phyloP scores from a whole-genome alignment of 23 tunicate species.

The Trididemnum clinides region DNA sequence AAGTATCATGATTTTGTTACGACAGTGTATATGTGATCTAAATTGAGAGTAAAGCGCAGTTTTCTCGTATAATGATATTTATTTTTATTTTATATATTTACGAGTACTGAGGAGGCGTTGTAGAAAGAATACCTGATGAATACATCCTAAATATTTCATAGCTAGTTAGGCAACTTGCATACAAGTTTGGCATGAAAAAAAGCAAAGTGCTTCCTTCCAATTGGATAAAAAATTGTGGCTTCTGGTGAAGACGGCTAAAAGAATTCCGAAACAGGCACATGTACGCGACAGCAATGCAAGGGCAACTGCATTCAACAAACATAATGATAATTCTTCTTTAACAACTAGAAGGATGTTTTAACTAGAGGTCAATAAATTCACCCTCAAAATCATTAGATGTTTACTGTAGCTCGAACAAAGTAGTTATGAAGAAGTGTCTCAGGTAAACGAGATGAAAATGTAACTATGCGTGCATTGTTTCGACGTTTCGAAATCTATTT shows the following conservation, averaged over 20 bases:
- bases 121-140: not conserved
- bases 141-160: conserved; percentile 28
- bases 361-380: not conserved
- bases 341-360: conserved; percentile 9
- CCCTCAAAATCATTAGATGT: conserved; percentile 14
- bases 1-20: not conserved
- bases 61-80: not conserved
- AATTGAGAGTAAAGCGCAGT: not conserved
- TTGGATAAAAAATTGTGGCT: conserved; percentile 19
- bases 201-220: not conserved
- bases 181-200: conserved; percentile 22
- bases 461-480: conserved; percentile 31
- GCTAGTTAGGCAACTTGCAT: conserved; percentile 28
- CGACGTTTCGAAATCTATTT: too few species aligned
- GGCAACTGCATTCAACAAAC: conserved; percentile 39
- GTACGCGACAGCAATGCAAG: conserved; percentile 31
- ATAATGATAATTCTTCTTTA: conserved; percentile 25
- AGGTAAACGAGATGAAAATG: conserved; percentile 30
- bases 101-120: not conserved
- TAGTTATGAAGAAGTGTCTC: conserved; percentile 30
- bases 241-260: conserved; percentile 48
- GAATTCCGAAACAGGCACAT: conserved; percentile 33
- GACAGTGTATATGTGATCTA: not conserved
- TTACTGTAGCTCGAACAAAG: conserved; percentile 18
- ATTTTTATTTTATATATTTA: not conserved